Percentiles rank a stretch among this genome's conserved stretches.
These are phyloP conservation scores for Aricia agestis DNA, from an alignment of 1,140 invertebrate genomes.

Conservation along the genomic window DNA sequence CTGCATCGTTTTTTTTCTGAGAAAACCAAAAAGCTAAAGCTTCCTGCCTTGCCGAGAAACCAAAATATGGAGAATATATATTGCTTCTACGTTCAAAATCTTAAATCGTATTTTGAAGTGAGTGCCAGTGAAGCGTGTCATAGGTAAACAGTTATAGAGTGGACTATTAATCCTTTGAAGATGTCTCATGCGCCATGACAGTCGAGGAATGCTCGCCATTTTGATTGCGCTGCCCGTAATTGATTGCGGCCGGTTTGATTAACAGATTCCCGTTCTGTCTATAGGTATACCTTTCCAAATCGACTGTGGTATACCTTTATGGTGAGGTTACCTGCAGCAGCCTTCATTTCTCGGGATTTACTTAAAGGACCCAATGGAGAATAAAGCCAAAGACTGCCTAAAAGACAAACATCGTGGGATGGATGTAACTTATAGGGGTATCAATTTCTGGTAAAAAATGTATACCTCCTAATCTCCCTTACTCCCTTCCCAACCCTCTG, in stretches of 20 bases:
- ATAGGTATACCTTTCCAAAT: neutral
- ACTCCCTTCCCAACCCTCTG: no score
- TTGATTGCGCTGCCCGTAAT: conserved; percentile 57
- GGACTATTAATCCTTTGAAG: conserved; percentile 36
- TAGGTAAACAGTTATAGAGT: conserved; percentile 14
- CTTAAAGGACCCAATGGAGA: no score
- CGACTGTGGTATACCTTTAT: neutral
- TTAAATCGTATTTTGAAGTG: neutral
- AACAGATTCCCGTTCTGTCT: conserved; percentile 48
- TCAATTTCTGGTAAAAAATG: no score
- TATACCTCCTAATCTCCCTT: no score
- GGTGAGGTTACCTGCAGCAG: neutral
- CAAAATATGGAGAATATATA: no score
- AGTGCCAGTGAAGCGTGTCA: conserved; percentile 1
- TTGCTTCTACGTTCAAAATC: neutral
- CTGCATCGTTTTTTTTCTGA: no score
- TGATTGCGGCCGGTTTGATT: conserved; percentile 61
- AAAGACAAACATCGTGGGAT: no score
- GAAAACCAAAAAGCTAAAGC: no score
- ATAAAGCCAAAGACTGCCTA: no score
- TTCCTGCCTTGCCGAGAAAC: no score
- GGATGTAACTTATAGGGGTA: no score
- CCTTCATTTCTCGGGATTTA: no score
- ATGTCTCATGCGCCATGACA: conserved; percentile 35
- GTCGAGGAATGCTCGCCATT: conserved; percentile 50